phyloP scores from a whole-genome alignment of 2,113 vertebrate species.

The Mola mola region DNA sequence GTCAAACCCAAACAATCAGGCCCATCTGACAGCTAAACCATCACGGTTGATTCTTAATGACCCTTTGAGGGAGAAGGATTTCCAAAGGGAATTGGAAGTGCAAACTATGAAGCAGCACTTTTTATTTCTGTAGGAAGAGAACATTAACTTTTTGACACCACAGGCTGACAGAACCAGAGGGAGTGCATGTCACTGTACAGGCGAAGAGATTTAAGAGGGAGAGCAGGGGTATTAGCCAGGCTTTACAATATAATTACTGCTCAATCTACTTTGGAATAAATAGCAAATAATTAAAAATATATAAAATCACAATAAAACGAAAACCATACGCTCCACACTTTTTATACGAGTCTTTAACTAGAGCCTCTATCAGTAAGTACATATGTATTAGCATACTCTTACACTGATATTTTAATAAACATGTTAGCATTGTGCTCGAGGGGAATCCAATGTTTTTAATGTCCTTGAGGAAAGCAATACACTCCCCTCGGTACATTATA shows the following conservation, averaged over 20 bases:
- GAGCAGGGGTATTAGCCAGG: neutral
- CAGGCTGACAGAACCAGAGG: constrained; percentile 13
- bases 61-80: constrained; percentile 59
- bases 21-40: constrained; percentile 66
- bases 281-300: no score
- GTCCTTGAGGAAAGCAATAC: constrained; percentile 9
- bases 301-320: neutral
- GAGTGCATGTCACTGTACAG: constrained; percentile 26
- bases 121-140: constrained; percentile 25
- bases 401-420: neutral
- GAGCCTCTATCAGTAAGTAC: neutral
- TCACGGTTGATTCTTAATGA: constrained; percentile 66
- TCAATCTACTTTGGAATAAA: no score
- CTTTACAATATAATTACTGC: neutral
- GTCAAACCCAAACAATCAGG: constrained; percentile 68
- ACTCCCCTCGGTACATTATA: neutral
- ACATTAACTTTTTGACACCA: constrained; percentile 41
- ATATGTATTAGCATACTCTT: no score
- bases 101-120: constrained; percentile 47
- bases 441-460: neutral
- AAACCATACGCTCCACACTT: no score
- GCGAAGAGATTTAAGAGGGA: neutral
- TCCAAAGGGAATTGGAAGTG: constrained; percentile 58
- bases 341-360: neutral
- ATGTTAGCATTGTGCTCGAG: neutral